Percentiles rank a stretch among this genome's conserved stretches.
Conservation (phyloP, 2,888 invertebrate genomes). For the Drosophila quasianomalipes region DNA sequence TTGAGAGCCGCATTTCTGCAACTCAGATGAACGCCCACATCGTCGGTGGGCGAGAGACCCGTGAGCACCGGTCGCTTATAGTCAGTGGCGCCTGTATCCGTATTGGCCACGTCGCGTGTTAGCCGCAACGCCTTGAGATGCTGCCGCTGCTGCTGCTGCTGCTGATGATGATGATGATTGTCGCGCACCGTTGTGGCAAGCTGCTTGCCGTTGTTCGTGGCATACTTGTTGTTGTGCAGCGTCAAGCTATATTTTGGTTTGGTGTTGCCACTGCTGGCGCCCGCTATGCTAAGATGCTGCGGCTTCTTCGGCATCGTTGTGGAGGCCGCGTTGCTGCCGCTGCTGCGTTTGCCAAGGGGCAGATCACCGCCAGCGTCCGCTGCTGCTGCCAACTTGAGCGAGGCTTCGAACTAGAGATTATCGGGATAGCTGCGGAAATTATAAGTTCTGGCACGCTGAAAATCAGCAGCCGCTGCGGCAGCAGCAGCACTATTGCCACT, state of each 20-base stretch:
- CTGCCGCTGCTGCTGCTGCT: conserved; percentile 69
- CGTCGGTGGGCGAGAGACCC: conserved; percentile 58
- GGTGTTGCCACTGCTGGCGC: conserved; percentile 29
- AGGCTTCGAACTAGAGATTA: conserved; percentile 85
- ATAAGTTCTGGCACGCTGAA: conserved; percentile 84
- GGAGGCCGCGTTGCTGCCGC: conserved; percentile 12
- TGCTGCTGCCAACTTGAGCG: conserved; percentile 71
- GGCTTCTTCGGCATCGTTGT: conserved; percentile 81
- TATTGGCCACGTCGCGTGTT: conserved; percentile 57
- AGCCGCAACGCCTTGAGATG: conserved; percentile 73
- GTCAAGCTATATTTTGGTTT: conserved; percentile 78
- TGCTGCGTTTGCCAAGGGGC: conserved; percentile 23
- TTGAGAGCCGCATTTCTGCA: conserved; percentile 31
- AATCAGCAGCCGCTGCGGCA: conserved; percentile 78
- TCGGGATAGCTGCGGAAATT: conserved; percentile 85
- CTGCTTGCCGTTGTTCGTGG: conserved; percentile 43
- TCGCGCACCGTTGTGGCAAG: conserved; percentile 50
- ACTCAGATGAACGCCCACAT: conserved; percentile 63
- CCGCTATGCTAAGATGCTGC: conserved; percentile 68
- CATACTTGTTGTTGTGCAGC: conserved; percentile 72
- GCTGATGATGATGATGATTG: conserved; percentile 65
- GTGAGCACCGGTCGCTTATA: conserved; percentile 60
- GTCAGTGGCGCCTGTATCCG: conserved; percentile 40
- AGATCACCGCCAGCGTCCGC: conserved; percentile 32
- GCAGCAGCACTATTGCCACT: conserved; percentile 65